Evolutionary conservation across 2,797 vertebrate species (phyloP).

Genomic region (Danio tinwini): DNA sequence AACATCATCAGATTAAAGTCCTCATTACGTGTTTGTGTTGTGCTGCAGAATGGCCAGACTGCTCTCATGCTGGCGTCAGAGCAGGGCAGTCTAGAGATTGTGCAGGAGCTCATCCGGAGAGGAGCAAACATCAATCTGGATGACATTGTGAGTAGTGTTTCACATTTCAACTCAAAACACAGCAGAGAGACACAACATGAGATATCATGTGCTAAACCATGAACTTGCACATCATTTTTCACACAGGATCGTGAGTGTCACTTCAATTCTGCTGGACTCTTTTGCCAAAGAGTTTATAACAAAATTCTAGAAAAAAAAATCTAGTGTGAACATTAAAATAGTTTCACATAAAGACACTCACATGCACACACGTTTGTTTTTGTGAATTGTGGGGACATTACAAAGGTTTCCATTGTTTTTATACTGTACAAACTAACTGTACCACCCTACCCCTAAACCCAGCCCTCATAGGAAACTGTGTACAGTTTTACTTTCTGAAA

Average conservation of each 20-base stretch:
- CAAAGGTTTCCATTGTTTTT: too few relatives aligned
- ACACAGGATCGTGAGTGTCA: background rate
- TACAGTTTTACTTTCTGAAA: too few relatives aligned
- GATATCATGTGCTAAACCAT: background rate
- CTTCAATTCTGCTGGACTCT: too few relatives aligned
- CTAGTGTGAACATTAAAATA: too few relatives aligned
- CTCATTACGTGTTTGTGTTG: background rate
- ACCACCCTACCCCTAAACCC: too few relatives aligned
- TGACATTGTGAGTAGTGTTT: constrained; percentile 84
- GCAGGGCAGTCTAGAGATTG: constrained; percentile 93
- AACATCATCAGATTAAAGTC: background rate
- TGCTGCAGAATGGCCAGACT: constrained; percentile 83
- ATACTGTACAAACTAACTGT: too few relatives aligned
- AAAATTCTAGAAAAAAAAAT: too few relatives aligned
- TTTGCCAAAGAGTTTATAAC: too few relatives aligned
- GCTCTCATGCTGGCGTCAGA: constrained; percentile 95
- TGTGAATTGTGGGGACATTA: too few relatives aligned
- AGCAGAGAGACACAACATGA: constrained; percentile 6
- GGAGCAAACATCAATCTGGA: constrained; percentile 95
- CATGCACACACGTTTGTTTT: too few relatives aligned
- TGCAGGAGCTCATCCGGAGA: constrained; percentile 92
- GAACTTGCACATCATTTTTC: background rate
- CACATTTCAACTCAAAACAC: constrained; percentile 13
- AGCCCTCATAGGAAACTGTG: too few relatives aligned
- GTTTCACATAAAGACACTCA: too few relatives aligned